phyloP scores from a whole-genome alignment of 2,113 vertebrate genomes.

The Pachyramphus minor region DNA sequence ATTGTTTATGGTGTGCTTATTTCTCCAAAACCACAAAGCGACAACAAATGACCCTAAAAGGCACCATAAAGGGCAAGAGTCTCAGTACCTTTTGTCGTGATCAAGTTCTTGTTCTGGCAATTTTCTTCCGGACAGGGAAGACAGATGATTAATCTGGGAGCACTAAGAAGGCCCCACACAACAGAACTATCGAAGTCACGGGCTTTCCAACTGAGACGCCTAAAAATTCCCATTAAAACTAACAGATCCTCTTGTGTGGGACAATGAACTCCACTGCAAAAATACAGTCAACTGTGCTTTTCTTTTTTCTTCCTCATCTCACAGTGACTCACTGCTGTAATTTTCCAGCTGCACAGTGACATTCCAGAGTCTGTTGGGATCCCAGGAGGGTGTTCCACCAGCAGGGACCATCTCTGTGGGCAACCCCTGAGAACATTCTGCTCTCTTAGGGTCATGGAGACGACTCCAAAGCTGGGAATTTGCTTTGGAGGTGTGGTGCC shows the following conservation, averaged over 20 bases:
- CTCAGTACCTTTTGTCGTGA: neutral
- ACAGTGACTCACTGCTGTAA: neutral
- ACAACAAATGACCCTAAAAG: conserved; percentile 26
- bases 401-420: neutral
- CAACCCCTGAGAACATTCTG: rapidly evolving
- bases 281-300: neutral
- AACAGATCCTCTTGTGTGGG: neutral
- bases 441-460: neutral
- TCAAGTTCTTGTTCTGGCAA: conserved; percentile 2
- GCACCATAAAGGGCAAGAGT: conserved; percentile 17
- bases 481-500: neutral
- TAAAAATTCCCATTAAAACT: conserved; percentile 13
- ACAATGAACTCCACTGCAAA: neutral
- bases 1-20: neutral
- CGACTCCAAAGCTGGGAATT: neutral
- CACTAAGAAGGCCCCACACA: neutral
- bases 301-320: neutral
- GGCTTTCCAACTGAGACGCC: neutral
- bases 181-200: neutral
- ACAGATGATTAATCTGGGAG: conserved; percentile 12
- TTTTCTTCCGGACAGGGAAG: conserved; percentile 22
- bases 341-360: neutral
- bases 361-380: neutral
- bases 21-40: conserved; percentile 2
- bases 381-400: neutral